Conservation (phyloP, 2,888 invertebrate genomes). For the Dione juno region DNA sequence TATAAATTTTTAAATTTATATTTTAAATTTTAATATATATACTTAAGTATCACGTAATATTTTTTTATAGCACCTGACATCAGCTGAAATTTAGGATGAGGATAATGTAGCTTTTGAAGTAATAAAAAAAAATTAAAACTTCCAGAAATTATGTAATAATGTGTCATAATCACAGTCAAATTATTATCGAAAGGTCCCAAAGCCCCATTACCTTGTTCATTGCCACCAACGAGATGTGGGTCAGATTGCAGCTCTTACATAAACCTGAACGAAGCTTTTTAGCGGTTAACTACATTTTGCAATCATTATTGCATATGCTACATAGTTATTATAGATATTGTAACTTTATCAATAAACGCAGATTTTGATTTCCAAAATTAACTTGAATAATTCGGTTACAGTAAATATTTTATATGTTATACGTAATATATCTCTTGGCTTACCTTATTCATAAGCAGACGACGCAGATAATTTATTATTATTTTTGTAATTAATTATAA, state of each 20-base stretch:
- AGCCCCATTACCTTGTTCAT: constrained; percentile 26
- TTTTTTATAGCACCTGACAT: no score
- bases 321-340: constrained; percentile 18
- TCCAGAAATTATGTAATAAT: not conserved
- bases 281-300: constrained; percentile 38
- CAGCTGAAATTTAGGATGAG: no score
- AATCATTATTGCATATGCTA: constrained; percentile 33
- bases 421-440: no score
- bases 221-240: constrained; percentile 37
- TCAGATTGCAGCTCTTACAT: constrained; percentile 39
- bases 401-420: no score
- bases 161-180: not conserved
- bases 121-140: not conserved
- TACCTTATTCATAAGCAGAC: no score
- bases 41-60: no score
- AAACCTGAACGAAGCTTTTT: constrained; percentile 39
- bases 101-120: no score
- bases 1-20: no score
- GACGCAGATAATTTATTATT: no score
- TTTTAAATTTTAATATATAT: no score
- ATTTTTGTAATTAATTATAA: no score
- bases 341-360: not conserved
- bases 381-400: not conserved
- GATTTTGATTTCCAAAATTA: not conserved
- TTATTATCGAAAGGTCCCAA: constrained; percentile 12